Evolutionary conservation across 2,797 vertebrate species (phyloP).

Genomic region (Echiichthys vipera): DNA sequence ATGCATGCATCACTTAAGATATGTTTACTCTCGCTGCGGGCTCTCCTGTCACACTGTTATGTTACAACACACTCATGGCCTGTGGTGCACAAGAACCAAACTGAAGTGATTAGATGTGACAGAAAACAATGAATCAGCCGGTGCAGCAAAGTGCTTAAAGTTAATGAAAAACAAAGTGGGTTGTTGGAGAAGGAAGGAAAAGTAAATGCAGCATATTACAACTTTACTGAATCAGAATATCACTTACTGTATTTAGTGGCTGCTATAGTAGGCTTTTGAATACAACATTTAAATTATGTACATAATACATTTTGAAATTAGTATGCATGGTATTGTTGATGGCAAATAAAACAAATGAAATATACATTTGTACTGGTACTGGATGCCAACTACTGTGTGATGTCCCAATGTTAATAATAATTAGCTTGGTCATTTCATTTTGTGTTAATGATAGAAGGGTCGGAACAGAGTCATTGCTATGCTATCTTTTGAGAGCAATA

Average conservation of each 20-base stretch:
- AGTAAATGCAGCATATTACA: background rate
- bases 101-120: slow-evolving; percentile 27
- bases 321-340: background rate
- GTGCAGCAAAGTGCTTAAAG: slow-evolving; percentile 6
- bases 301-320: background rate
- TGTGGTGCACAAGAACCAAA: slow-evolving; percentile 3
- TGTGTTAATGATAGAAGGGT: background rate
- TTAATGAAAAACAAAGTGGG: slow-evolving; percentile 32
- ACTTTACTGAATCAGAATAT: background rate
- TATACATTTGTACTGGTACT: background rate
- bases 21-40: background rate
- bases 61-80: background rate
- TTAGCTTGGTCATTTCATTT: background rate
- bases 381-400: background rate
- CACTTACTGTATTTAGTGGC: background rate
- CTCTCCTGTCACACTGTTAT: background rate
- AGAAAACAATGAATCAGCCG: slow-evolving; percentile 9
- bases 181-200: background rate
- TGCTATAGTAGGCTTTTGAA: background rate
- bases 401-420: background rate
- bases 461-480: background rate
- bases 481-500: slow-evolving; percentile 15
- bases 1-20: background rate
- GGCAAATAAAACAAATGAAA: background rate
- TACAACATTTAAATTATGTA: background rate